Evolutionary conservation across 2,113 vertebrate genomes (phyloP), one percentile per base, ranked within the genome.

Genomic region (Thymallus thymallus): DNA sequence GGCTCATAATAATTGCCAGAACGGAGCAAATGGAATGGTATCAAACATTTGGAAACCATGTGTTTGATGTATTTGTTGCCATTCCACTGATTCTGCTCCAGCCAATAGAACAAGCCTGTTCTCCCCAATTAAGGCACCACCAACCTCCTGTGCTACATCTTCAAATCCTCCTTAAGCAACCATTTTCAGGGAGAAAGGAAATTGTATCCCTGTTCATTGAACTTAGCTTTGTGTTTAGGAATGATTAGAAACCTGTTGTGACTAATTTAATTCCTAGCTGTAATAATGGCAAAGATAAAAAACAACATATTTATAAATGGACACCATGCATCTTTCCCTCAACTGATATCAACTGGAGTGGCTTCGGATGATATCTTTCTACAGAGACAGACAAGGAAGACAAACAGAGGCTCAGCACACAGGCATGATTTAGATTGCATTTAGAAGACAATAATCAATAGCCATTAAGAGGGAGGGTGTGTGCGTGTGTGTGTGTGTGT

Each of bases 321-420:
- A 66, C 30, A n/a, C 26, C 26, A 10, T 20, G 26, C 16, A 30
- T 66, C 4, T 35, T 32, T 32, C 64, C 32, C 16, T 66, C 24
- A 65, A 65, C 16, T 29, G 63, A 30, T 65, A 65, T 65, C 13
- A 65, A 32, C 32, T 29, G 63, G 63, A 65, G 63, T 5, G 63
- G 24, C 5, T 30, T 26, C 6, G 18, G 64, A 30, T 6, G 29
- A 12, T 29, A 32, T 66, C 30, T 18, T 18, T 66, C 64, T 61
- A 32, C 7, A 32, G 35, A 41, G 35, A 41, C 35, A 41, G 35
- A 41, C 35, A 41, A 10, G 32, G 32, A 12, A 24, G 23, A 24
- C 18, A 62, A 51, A 62, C n/a, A 23, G 24, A 13, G 24, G 61
- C 23, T 63, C 23, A 63, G 22, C 61, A 13, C 23, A 13, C 23